Evolutionary conservation across 2,888 invertebrate genomes (phyloP), one percentile per base, ranked within the genome.

Genomic region (Alentia gelatinosa): DNA sequence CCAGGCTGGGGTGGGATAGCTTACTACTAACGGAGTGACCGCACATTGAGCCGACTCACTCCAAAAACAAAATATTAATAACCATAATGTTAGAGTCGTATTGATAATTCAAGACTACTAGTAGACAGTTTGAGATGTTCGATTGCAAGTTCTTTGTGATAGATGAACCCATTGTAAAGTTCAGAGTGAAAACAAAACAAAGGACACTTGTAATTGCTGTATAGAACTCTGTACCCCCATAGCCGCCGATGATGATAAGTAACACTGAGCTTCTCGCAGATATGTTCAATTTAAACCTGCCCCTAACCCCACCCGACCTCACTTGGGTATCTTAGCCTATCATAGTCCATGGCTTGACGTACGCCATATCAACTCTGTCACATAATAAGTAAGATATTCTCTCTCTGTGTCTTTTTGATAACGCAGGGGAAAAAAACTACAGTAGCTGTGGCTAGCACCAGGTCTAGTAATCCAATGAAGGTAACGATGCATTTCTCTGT

Each of bases 91-190:
- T 5, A 26, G 9, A n/a, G 12, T 63, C 12, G 33, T 74, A 74
- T 15, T 74, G 35, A 33, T 33, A 39, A 79, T 35, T 35, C 5
- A 23, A 79, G 35, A 15, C 35, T 12, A 63, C 63, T 35, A 79
- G 79, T 35, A 79, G 79, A 79, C 79, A 79, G 74, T 23, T 79
- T 79, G 12, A 79, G 79, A 79, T 79, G 79, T 79, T 79, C 79
- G 39, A 37, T 79, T 79, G 79, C 79, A 79, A 79, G 79, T 39
- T 79, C 79, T 35, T 79, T 79, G 79, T 79, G 79, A 79, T 79
- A 79, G 79, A n/a, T 37, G 79, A 79, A 79, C 37, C 39, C 79
- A 79, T 79, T 79, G 35, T 79, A 30, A 79, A 35, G 79, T 79
- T 79, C 79, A 79, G 79, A 7, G 79, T 79, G 23, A 79, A 35